These are phyloP conservation scores for Psittacula cyanocephala DNA, from an alignment of 2,113 vertebrate species.

Conservation along the genomic window DNA sequence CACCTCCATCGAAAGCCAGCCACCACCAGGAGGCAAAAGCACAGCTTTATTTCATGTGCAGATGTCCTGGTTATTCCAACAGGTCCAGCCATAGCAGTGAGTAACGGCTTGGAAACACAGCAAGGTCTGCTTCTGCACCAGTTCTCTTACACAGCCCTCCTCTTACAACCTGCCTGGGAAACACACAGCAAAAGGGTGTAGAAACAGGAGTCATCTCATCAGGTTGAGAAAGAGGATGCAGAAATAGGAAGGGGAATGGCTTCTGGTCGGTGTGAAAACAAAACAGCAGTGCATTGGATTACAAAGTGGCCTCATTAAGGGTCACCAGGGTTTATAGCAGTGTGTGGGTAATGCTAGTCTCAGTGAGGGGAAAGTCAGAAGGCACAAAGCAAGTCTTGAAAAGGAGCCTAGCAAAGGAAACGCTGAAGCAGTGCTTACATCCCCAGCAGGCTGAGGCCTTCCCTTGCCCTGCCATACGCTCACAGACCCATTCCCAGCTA, in stretches of 20 bases:
- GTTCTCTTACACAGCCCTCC: background rate
- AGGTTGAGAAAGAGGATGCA: background rate
- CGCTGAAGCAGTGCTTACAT: fast-evolving
- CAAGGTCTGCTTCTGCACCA: background rate
- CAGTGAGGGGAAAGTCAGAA: background rate
- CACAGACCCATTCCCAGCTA: background rate
- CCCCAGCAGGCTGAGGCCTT: background rate
- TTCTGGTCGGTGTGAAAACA: background rate
- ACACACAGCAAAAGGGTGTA: background rate
- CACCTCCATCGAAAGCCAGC: fast-evolving
- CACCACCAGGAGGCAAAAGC: background rate
- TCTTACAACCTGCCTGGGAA: background rate
- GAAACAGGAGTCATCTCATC: background rate
- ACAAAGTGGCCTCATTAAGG: background rate
- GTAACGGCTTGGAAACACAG: background rate
- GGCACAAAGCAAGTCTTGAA: background rate
- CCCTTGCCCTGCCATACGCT: background rate
- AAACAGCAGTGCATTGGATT: background rate
- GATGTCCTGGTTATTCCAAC: background rate
- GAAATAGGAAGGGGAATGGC: background rate
- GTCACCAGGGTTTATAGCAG: background rate
- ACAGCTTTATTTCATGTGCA: background rate
- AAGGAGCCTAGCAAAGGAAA: background rate
- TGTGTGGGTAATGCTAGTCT: fast-evolving
- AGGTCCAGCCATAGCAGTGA: background rate